phyloP scores from a whole-genome alignment of 2,797 vertebrate species.

The Gobionotothen gibberifrons region DNA sequence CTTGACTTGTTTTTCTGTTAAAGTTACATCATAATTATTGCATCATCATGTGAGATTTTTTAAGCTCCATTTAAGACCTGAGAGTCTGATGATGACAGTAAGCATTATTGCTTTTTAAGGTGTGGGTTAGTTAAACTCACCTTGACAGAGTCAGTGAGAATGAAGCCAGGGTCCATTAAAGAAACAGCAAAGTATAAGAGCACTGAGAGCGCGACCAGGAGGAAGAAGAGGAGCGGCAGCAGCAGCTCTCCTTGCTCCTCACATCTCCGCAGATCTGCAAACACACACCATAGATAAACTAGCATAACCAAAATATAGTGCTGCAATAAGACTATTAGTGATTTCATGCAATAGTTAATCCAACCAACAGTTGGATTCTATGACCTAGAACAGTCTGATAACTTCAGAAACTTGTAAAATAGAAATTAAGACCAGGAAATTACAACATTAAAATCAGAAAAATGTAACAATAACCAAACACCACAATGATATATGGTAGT shows the following conservation, averaged over 20 bases:
- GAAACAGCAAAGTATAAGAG: constrained; percentile 91
- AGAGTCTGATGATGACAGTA: neutral
- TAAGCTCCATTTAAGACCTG: neutral
- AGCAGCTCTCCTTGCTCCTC: constrained; percentile 86
- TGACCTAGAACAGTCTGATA: neutral
- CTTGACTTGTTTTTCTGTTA: neutral
- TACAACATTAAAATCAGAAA: neutral
- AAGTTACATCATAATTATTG: neutral
- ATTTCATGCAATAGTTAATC: neutral
- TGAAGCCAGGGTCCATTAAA: constrained; percentile 95
- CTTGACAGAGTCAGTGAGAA: constrained; percentile 80
- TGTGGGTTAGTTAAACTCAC: constrained; percentile 60
- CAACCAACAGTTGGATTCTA: neutral
- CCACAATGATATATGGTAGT: neutral
- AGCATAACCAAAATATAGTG: neutral
- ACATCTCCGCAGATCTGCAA: constrained; percentile 83
- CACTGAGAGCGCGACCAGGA: constrained; percentile 87
- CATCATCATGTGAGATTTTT: neutral
- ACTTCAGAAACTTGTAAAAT: neutral
- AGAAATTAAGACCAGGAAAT: neutral
- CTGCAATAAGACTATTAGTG: neutral
- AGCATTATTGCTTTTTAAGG: neutral
- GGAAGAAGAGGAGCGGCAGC: constrained; percentile 84
- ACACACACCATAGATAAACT: neutral
- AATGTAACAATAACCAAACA: neutral